Evolutionary conservation across 2,888 invertebrate species (phyloP).

Genomic region (Callyntrura sp.): DNA sequence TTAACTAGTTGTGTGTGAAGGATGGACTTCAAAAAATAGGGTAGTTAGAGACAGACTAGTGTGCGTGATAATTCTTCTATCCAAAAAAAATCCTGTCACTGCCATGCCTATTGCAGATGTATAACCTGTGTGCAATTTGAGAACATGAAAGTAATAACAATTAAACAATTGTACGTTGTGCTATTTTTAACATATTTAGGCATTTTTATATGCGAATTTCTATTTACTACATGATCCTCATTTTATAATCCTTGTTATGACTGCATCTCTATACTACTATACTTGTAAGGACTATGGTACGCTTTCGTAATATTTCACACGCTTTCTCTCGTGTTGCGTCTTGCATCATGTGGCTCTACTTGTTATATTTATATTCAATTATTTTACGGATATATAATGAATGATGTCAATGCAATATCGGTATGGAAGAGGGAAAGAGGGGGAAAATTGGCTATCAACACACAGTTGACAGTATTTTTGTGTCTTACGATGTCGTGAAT

Average conservation of each 20-base stretch:
- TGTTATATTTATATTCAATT: too few relatives aligned
- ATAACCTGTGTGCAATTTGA: slow-evolving; percentile 11
- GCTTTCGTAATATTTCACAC: background rate
- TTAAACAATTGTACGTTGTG: background rate
- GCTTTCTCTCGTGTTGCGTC: background rate
- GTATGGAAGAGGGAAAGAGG: background rate
- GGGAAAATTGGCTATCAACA: too few relatives aligned
- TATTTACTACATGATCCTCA: slow-evolving; percentile 6
- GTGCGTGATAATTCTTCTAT: slow-evolving; percentile 5
- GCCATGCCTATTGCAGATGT: slow-evolving; percentile 36
- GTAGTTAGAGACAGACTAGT: background rate
- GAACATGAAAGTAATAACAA: background rate
- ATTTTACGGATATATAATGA: background rate
- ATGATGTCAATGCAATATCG: slow-evolving; percentile 13
- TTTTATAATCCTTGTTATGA: background rate
- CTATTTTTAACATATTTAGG: background rate
- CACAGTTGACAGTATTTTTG: too few relatives aligned
- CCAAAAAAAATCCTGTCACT: slow-evolving; percentile 6
- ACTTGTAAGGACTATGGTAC: too few relatives aligned
- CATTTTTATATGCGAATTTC: slow-evolving; percentile 4
- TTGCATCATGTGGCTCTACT: too few relatives aligned
- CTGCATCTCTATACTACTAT: too few relatives aligned
- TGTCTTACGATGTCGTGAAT: too few relatives aligned
- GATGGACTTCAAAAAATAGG: too few relatives aligned
- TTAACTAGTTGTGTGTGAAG: too few relatives aligned